These are phyloP conservation scores for Cephus rjabovi DNA, from an alignment of 2,888 invertebrate species.

Conservation along the genomic window DNA sequence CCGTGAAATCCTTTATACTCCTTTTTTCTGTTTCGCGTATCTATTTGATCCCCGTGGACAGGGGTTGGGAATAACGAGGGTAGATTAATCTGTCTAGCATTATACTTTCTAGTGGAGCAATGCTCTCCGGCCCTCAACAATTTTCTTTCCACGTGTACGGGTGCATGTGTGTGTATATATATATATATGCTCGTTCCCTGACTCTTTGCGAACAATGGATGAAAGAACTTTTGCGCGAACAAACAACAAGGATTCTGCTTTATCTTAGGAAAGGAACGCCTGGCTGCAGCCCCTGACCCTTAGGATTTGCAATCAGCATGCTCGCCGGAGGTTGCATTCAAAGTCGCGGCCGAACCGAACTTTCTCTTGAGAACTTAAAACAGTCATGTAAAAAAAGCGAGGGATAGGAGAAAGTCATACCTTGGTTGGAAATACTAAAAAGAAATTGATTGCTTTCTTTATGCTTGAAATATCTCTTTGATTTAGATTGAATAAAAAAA, in stretches of 20 bases:
- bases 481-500: no score
- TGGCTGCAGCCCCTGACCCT: slow-evolving; percentile 1
- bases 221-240: slow-evolving; percentile 19
- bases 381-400: neutral
- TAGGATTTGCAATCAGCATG: slow-evolving; percentile 4
- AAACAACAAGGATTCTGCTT: slow-evolving; percentile 21
- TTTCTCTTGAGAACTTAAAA: neutral
- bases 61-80: neutral
- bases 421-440: neutral
- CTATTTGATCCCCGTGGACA: neutral
- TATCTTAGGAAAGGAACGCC: slow-evolving; percentile 1
- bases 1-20: slow-evolving; percentile 36
- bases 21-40: neutral
- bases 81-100: neutral
- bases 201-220: slow-evolving; percentile 13
- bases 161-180: no score
- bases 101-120: neutral
- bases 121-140: neutral
- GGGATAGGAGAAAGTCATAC: neutral
- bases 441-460: neutral
- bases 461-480: neutral
- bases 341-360: neutral
- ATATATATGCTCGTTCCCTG: neutral
- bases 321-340: neutral
- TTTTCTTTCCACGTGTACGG: neutral